Evolutionary conservation across 2,113 vertebrate species (phyloP), one percentile per base, ranked within the genome.

Genomic region (Scolopax mira): DNA sequence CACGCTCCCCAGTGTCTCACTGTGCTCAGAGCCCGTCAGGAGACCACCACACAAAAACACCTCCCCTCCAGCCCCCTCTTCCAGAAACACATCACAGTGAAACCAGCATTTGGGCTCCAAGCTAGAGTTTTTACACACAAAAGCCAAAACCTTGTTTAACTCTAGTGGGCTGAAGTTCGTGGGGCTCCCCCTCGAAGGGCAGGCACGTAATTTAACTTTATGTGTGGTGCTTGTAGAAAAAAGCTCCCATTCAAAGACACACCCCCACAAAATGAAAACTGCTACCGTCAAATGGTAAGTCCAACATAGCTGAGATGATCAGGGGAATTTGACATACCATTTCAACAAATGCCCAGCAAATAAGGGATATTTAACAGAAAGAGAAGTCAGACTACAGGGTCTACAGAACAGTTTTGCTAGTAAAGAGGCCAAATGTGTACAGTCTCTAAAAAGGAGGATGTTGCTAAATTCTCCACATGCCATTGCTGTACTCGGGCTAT

Each of bases 391-490:
- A 51, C 13, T 61, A 48, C 12, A 37, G 8, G 13, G 35, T 80
- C n/a, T 27, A 74, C 27, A 58, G 58, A 82, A 62, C 19, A 35
- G 42, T 77, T 85, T 88, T 67, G 15, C 37, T 51, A 86, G 18
- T 30, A 79, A 79, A 79, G 44, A 89, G 6, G 33, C 24, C 39
- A 85, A 48, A 77, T 49, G 37, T 33, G 22, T 90, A 75, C 22
- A 55, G 25, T 55, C 27, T 39, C 19, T 87, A 86, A 57, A 86
- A 78, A 88, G 64, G 46, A 96, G 93, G 74, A 96, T 96, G 94
- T 85, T 93, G 79, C 60, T 93, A 93, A 95, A 96, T 97, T 96
- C 96, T 85, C 88, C 37, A 75, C 88, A 96, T 97, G 92, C 89
- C 86, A 86, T 41, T 93, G 78, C 51, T 93, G 84, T 94, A 93